These are phyloP conservation scores for Lymantria monacha DNA, from an alignment of 2,888 invertebrate species.

Conservation along the genomic window DNA sequence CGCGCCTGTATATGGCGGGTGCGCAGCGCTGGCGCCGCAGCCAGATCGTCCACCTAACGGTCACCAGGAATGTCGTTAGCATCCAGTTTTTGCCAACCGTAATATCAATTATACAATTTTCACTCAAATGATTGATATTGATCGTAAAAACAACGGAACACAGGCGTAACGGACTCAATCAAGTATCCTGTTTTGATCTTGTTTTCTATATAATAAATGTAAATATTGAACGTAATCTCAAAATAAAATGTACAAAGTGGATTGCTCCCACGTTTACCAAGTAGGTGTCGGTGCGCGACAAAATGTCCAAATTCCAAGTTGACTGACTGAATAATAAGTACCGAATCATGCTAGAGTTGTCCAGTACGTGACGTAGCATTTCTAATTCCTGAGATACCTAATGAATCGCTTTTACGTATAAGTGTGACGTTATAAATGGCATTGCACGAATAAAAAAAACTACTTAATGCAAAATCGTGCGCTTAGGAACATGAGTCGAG, in stretches of 20 bases:
- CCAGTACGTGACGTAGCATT: constrained; percentile 53
- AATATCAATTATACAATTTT: constrained; percentile 59
- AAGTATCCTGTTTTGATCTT: constrained; percentile 27
- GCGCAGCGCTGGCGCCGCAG: constrained; percentile 42
- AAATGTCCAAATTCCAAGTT: constrained; percentile 48
- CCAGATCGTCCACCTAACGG: constrained; percentile 69
- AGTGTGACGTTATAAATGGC: constrained; percentile 70
- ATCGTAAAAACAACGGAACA: constrained; percentile 53
- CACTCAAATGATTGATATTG: constrained; percentile 48
- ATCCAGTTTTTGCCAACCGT: constrained; percentile 63
- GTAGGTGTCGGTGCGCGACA: constrained; percentile 33
- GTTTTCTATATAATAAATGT: constrained; percentile 19
- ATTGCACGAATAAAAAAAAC: constrained; percentile 71
- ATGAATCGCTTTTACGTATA: constrained; percentile 62
- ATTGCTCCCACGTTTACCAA: constrained; percentile 45
- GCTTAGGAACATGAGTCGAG: constrained; percentile 70
- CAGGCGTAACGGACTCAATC: constrained; percentile 36
- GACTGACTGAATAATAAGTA: constrained; percentile 49
- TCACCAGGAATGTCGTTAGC: constrained; percentile 70
- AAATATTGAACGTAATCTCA: constrained; percentile 25
- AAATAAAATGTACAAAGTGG: constrained; percentile 32
- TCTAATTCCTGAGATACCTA: constrained; percentile 57
- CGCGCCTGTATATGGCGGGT: constrained; percentile 38
- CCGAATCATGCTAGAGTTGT: constrained; percentile 42
- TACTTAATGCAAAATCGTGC: constrained; percentile 77